Evolutionary conservation across 2,888 invertebrate species (phyloP), one percentile per base, ranked within the genome.

Genomic region (Dendrolimus houi): DNA sequence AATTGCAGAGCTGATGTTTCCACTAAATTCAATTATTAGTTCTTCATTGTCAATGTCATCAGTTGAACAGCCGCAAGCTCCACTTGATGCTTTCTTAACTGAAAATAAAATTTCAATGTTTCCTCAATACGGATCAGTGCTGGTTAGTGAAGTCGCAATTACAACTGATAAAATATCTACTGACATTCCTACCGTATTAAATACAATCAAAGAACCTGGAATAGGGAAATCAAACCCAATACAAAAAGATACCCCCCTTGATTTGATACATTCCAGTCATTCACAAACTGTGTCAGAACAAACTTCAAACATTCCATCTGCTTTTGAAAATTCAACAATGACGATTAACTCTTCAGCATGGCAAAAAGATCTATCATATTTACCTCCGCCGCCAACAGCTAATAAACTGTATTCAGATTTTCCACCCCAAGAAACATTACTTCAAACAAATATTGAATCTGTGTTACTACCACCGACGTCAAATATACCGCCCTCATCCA

Each of bases 401-500:
- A 6, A 29, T 29, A 29, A 29, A 29, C 6, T 29, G 29, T 29
- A 3, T 29, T 29, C 29, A 29, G 57, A 52, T 53, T 58, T 54
- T 56, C 41, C 57, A 56, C 55, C 52, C 9, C 54, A 54, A 42
- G 63, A 59, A 52, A 52, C 52, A 8, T 56, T 55, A 12, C 58
- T 60, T 14, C 58, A 59, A 17, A 61, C 62, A 40, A 61, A 60
- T 41, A 58, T 60, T 17, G 47, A 12, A 47, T 9, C 47, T 47
- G 47, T 47, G 47, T 10, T 47, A 47, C 47, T 12, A 9, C 47
- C 47, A 47, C 47, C 47, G 12, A 47, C 3, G 47, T 47, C 47
- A 47, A 47, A 2, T 10, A 3, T 47, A 12, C 12, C 47, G 12
- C 29, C 29, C 29, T 29, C 29, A 29, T 29, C 29, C 29, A 29